Conservation (phyloP, 2,113 vertebrate species). For the Pomatostomus ruficeps region DNA sequence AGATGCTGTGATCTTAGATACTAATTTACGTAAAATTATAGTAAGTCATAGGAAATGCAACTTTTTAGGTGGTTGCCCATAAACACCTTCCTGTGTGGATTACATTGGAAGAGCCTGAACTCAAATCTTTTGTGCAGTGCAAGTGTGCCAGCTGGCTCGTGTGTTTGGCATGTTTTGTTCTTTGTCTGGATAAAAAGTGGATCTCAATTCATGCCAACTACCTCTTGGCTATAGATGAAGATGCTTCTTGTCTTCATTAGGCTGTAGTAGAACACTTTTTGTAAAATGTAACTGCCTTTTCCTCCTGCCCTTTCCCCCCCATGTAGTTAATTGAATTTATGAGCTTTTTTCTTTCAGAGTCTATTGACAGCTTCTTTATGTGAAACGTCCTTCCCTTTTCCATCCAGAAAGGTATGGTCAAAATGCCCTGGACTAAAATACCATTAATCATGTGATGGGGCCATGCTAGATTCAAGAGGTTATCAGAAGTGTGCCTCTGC, state of each 20-base stretch:
- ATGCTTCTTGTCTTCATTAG: background rate
- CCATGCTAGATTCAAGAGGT: background rate
- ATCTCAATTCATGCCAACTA: background rate
- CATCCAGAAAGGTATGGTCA: background rate
- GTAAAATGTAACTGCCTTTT: background rate
- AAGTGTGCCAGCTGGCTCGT: background rate
- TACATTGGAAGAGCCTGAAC: background rate
- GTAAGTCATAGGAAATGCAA: background rate
- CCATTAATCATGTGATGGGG: background rate
- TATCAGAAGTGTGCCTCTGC: background rate
- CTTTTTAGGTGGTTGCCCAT: background rate
- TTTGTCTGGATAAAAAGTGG: background rate
- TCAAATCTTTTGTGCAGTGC: background rate
- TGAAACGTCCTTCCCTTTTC: background rate
- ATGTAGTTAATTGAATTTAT: background rate
- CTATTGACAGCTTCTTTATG: background rate
- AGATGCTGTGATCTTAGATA: background rate
- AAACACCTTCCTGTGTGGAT: background rate
- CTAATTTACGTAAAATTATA: background rate
- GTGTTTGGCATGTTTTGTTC: background rate
- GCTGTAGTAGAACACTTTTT: background rate
- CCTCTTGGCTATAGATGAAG: background rate
- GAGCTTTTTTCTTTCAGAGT: background rate
- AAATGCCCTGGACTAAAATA: background rate
- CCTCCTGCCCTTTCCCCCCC: rapidly evolving